Conservation (phyloP, 2,797 vertebrate species). For the Ptychadena robeensis region DNA sequence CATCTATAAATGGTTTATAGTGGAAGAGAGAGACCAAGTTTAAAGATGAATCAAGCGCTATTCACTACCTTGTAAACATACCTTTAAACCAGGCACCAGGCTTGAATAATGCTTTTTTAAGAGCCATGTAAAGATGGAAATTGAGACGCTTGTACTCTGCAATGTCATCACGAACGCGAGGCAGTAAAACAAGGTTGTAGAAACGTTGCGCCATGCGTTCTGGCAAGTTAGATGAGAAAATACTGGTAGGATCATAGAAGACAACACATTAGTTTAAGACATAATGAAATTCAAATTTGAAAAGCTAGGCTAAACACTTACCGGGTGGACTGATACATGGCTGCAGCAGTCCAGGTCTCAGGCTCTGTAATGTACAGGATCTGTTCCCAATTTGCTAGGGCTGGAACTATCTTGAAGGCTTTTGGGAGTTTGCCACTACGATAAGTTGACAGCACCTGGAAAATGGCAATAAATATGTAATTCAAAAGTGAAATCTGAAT, state of each 20-base stretch:
- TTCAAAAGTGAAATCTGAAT: too few relatives aligned
- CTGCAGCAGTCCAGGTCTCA: constrained; percentile 91
- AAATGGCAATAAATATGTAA: not conserved
- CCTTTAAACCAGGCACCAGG: constrained; percentile 99
- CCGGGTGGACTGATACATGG: constrained; percentile 98
- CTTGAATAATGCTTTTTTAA: constrained; percentile 97
- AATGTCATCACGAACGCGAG: constrained; percentile 89
- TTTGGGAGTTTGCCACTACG: constrained; percentile 96
- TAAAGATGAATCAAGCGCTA: too few relatives aligned
- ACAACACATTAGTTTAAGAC: not conserved
- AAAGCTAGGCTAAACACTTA: constrained; percentile 65
- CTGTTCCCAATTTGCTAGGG: constrained; percentile 97
- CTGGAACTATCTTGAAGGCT: constrained; percentile 96
- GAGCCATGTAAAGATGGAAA: constrained; percentile 93
- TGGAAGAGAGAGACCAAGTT: too few relatives aligned
- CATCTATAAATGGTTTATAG: too few relatives aligned
- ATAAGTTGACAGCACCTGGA: constrained; percentile 90
- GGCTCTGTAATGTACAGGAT: constrained; percentile 95
- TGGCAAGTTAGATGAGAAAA: constrained; percentile 95
- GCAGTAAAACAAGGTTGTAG: constrained; percentile 94
- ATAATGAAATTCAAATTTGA: not conserved
- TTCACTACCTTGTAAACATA: constrained; percentile 61
- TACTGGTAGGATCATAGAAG: constrained; percentile 73
- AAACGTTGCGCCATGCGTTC: constrained; percentile 96
- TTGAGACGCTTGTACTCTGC: constrained; percentile 93